These are phyloP conservation scores for Acrossocheilus wenchowensis DNA, from an alignment of 2,797 vertebrate genomes.

Conservation along the genomic window DNA sequence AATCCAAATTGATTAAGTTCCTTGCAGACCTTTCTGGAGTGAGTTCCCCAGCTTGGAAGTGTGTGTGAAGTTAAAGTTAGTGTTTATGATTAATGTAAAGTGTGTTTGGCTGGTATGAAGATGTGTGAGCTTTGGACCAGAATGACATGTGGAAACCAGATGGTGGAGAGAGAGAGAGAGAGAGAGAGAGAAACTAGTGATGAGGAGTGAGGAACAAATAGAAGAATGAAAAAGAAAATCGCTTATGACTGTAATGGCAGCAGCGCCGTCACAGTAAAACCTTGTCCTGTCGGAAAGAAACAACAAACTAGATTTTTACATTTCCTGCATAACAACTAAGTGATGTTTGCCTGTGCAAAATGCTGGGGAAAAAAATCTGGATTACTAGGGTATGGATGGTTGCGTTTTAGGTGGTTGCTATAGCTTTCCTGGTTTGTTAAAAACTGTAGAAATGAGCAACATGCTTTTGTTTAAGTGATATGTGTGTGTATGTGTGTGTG, in stretches of 20 bases:
- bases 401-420: neutral
- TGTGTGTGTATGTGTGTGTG: constrained; percentile 24
- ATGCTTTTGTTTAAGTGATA: constrained; percentile 26
- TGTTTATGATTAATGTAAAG: constrained; percentile 33
- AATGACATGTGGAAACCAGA: constrained; percentile 67
- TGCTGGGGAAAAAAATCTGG: neutral
- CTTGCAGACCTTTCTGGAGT: neutral
- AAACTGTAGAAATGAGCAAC: constrained; percentile 7
- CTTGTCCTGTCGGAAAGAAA: neutral
- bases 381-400: neutral
- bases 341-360: neutral
- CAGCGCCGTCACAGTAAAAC: neutral
- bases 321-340: neutral
- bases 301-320: neutral
- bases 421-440: neutral
- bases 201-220: constrained; percentile 10
- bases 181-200: constrained; percentile 16
- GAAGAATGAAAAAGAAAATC: constrained; percentile 25
- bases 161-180: constrained; percentile 50
- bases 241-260: constrained; percentile 17
- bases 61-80: constrained; percentile 23
- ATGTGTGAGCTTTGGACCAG: constrained; percentile 45
- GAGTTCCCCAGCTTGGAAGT: neutral
- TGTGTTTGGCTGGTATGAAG: constrained; percentile 10
- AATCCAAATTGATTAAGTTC: neutral